Evolutionary conservation across 2,888 invertebrate species (phyloP), one percentile per base, ranked within the genome.

Genomic region (Acrobasis consociella): DNA sequence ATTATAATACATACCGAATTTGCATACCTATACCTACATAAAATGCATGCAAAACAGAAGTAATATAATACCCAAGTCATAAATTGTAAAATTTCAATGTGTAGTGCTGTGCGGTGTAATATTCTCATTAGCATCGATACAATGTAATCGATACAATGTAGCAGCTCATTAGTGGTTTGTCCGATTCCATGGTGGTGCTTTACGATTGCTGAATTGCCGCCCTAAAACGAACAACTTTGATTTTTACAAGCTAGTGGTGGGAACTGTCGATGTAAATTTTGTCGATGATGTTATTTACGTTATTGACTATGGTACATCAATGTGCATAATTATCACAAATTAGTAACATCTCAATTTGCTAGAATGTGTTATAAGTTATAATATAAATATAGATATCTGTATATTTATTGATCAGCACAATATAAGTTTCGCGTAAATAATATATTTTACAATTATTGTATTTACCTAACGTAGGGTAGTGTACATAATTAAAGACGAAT

Each of bases 161-260:
- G 65, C 52, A 62, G 68, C 79, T 83, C 83, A 83, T 85, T 85
- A 83, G 78, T 68, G 51, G 63, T 69, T 67, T 63, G 67, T 74
- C 65, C 66, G 72, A 73, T 73, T 67, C 77, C 74, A 72, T 72
- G 62, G 76, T 77, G 76, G 68, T 71, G 75, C 74, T 88, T 87
- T 86, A 87, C 79, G 85, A 83, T 83, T 82, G 79, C 82, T 74
- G 82, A 85, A 85, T 80, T 79, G 79, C 79, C 70, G 75, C 82
- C 78, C 78, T 86, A 84, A 85, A 87, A 78, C 78, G 78, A 78
- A 77, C 80, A 76, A 78, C 82, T 80, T 78, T 79, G 78, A 81
- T 82, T 83, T 83, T 85, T 83, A 83, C 74, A 72, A 69, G 22
- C 59, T 73, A 81, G 81, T 71, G 78, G 69, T 65, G 80, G 50